Evolutionary conservation across 92 coral and sea anemone species (phyloP), one percentile per base, ranked within the genome.

Genomic region (Galaxea fascicularis): DNA sequence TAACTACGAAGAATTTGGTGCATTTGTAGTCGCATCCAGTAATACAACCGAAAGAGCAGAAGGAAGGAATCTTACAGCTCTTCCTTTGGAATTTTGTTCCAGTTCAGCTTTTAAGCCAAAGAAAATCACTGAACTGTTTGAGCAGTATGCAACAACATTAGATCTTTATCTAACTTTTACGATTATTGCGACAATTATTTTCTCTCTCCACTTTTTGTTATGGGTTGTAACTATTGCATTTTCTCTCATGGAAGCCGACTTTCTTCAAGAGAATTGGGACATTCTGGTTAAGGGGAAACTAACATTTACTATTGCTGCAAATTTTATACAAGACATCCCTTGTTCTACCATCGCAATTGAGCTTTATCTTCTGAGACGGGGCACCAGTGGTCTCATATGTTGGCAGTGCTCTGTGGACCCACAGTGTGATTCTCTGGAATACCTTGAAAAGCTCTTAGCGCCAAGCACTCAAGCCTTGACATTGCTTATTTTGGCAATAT

Each of bases 251-350:
- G 90, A 91, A 57, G 94, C 93, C 9, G 93, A 94, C 67, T 96
- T 96, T 63, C 74, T 96, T 41, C 95, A 93, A 72, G 98, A 96
- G 26, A 79, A 94, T 78, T 94, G 98, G 98, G 85, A 88, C 11
- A 21, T 82, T 27, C 66, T 93, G 22, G 98, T 96, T 10, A 90
- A 79, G 46, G 95, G 94, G 0, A 96, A 96, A 73, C 44, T 91
- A 12, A 88, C 54, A 9, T 96, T 96, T 71, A 87, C 98, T 3
- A 66, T 94, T 28, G 92, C 95, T 8, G 98, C 95, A 67, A 94
- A 93, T 76, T 92, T 96, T 69, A 59, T 89, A 24, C 96, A 94
- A 69, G 98, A 96, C 39, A 96, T 96, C 69, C 98, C 98, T 0
- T 84, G 91, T 60, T 94, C 98, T 24, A 93, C 95, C 15, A 67